These are phyloP conservation scores for Tetragonula carbonaria DNA, from an alignment of 2,888 invertebrate genomes.

Conservation along the genomic window DNA sequence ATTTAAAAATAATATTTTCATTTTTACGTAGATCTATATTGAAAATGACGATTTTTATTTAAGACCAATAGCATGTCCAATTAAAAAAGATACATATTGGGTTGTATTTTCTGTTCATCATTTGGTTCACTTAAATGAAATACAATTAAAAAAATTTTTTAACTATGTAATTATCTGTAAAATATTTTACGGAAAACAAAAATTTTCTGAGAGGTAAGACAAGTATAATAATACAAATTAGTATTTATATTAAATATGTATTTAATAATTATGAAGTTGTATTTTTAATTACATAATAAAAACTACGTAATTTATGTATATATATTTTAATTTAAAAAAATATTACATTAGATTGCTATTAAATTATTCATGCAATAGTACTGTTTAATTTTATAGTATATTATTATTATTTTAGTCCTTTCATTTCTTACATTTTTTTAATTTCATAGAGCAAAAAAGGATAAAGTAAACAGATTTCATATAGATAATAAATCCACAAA, in stretches of 20 bases:
- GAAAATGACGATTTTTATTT: slow-evolving; percentile 33
- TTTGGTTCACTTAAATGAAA: slow-evolving; percentile 44
- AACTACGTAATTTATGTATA: not conserved
- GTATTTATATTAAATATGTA: not conserved
- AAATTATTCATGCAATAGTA: not conserved
- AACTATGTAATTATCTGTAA: slow-evolving; percentile 36
- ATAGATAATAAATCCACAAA: not conserved
- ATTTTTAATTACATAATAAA: not conserved
- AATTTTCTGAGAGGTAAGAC: slow-evolving; percentile 38
- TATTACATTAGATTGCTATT: not conserved
- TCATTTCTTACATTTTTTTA: not conserved
- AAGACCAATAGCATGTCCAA: slow-evolving; percentile 20
- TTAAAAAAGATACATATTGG: slow-evolving; percentile 33
- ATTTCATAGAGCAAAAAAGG: slow-evolving; percentile 43
- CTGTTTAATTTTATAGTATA: not conserved
- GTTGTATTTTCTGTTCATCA: slow-evolving; percentile 53
- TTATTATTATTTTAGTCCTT: not conserved
- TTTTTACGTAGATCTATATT: slow-evolving; percentile 42
- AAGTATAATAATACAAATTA: not conserved
- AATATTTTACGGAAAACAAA: slow-evolving; percentile 36
- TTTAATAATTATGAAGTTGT: not conserved
- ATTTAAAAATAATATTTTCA: not conserved
- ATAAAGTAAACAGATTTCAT: slow-evolving; percentile 39
- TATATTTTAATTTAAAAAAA: not conserved
- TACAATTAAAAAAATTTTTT: slow-evolving; percentile 30